Percentiles rank a stretch among this genome's conserved stretches.
Conservation (phyloP, 2,888 invertebrate species). For the Linnaemya vulpina region DNA sequence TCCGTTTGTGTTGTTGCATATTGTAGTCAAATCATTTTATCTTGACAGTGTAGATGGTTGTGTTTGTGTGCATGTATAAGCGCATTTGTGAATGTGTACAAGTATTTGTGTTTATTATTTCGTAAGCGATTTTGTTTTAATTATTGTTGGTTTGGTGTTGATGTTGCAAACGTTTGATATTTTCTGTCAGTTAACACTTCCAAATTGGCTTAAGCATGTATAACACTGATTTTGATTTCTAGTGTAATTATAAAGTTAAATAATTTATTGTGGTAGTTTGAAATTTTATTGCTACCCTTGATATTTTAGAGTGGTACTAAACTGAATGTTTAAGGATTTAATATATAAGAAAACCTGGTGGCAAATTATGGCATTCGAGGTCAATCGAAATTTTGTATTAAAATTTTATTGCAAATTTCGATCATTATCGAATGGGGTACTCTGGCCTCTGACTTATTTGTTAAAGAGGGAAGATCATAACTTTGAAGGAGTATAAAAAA, state of each 20-base stretch:
- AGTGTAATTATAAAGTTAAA: background rate
- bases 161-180: constrained; percentile 51
- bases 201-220: constrained; percentile 11
- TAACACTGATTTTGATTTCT: background rate
- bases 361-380: too few relatives aligned
- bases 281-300: background rate
- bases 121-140: constrained; percentile 33
- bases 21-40: constrained; percentile 27
- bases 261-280: background rate
- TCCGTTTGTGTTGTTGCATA: constrained; percentile 55
- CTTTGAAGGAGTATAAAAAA: too few relatives aligned
- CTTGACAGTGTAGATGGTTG: background rate
- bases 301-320: background rate
- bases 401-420: too few relatives aligned
- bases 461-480: too few relatives aligned
- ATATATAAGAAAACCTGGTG: too few relatives aligned
- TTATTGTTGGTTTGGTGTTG: constrained; percentile 47
- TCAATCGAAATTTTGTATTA: too few relatives aligned
- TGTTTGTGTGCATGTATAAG: background rate
- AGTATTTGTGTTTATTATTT: background rate
- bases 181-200: constrained; percentile 40
- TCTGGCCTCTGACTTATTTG: too few relatives aligned
- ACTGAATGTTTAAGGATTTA: too few relatives aligned
- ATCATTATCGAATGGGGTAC: too few relatives aligned
- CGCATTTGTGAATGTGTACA: background rate